These are phyloP conservation scores for Heliconius sara DNA, from an alignment of 2,888 invertebrate species.

Conservation along the genomic window DNA sequence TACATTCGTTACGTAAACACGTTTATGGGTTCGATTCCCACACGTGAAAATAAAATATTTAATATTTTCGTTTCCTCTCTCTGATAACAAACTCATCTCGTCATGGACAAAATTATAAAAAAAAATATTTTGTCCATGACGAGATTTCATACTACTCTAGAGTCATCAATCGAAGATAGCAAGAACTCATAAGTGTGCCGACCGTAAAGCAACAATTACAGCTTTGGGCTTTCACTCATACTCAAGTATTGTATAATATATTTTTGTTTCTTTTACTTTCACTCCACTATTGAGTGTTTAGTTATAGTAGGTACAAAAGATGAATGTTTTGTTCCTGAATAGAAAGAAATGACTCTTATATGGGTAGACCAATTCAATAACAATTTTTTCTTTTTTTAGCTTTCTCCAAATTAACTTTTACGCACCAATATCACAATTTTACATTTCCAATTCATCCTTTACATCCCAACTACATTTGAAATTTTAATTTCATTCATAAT, in stretches of 20 bases:
- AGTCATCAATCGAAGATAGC: slow-evolving; percentile 5
- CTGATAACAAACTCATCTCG: too few species aligned
- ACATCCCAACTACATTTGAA: too few species aligned
- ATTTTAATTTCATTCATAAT: too few species aligned
- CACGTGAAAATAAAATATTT: too few species aligned
- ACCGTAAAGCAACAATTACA: slow-evolving; percentile 14
- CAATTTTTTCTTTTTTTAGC: not conserved
- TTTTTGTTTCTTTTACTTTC: slow-evolving; percentile 42
- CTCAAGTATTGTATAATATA: slow-evolving; percentile 27
- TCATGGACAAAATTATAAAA: too few species aligned
- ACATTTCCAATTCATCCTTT: too few species aligned
- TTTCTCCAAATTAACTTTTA: not conserved
- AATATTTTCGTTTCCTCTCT: too few species aligned
- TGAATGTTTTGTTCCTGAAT: slow-evolving; percentile 29
- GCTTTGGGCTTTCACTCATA: slow-evolving; percentile 30
- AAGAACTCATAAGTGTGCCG: slow-evolving; percentile 15
- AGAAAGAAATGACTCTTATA: slow-evolving; percentile 18
- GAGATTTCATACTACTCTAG: not conserved
- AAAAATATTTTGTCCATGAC: too few species aligned
- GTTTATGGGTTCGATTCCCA: too few species aligned
- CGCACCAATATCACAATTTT: too few species aligned
- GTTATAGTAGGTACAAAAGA: slow-evolving; percentile 13
- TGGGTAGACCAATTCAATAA: not conserved
- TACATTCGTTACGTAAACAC: too few species aligned
- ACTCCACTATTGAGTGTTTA: slow-evolving; percentile 32